Percentiles rank a stretch among this genome's conserved stretches.
phyloP scores from a whole-genome alignment of 2,113 vertebrate species.

The Rhinopomastus cyanomelas region DNA sequence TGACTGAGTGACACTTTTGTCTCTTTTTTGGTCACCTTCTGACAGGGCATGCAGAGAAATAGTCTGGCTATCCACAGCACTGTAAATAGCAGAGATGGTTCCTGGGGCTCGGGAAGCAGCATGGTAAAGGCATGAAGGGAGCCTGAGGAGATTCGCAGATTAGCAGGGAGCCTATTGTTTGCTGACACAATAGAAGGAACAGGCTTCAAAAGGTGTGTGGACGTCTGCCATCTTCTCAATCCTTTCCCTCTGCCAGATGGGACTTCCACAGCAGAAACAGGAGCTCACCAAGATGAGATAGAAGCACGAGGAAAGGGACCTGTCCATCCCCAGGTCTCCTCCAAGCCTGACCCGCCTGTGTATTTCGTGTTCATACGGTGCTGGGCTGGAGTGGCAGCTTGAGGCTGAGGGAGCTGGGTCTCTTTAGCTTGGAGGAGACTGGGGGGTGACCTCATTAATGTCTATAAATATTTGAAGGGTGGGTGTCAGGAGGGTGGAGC shows the following conservation, averaged over 20 bases:
- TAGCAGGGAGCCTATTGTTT: constrained; percentile 29
- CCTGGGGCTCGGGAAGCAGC: neutral
- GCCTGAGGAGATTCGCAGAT: constrained; percentile 55
- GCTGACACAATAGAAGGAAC: constrained; percentile 61
- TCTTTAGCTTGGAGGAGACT: no score
- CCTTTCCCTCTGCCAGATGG: neutral
- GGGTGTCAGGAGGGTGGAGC: no score
- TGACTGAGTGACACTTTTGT: neutral
- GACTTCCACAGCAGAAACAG: neutral
- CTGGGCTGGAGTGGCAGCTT: neutral
- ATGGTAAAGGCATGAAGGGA: constrained; percentile 55
- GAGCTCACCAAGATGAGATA: neutral
- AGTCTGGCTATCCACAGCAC: neutral
- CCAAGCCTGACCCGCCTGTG: neutral
- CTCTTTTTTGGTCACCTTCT: neutral
- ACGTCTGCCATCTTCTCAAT: constrained; percentile 28
- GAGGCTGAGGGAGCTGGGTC: no score
- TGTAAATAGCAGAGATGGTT: constrained; percentile 21
- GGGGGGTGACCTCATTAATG: no score
- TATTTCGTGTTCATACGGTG: neutral
- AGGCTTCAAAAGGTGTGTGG: constrained; percentile 38
- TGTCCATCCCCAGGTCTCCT: neutral
- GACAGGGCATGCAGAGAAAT: neutral
- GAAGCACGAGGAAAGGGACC: neutral
- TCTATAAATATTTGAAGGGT: no score